Evolutionary conservation across 1,140 invertebrate genomes (phyloP).

Genomic region (Trachymyrmex septentrionalis): DNA sequence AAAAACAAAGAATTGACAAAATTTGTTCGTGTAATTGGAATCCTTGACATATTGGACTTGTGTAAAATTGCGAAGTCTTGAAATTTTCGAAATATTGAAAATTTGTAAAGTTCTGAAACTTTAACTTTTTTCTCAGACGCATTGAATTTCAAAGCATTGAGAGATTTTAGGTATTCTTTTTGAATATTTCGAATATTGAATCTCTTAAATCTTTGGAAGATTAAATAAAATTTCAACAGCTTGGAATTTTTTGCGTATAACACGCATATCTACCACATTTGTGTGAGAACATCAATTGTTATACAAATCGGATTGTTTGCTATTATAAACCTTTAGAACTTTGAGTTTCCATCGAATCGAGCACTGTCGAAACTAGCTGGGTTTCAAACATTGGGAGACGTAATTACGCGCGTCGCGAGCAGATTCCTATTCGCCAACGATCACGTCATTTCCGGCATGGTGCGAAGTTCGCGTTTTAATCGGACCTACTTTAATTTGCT

Average conservation of each 20-base stretch:
- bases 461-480: slow-evolving; percentile 41
- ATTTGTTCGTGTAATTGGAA: background rate
- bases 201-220: background rate
- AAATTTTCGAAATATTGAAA: background rate
- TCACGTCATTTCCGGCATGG: slow-evolving; percentile 34
- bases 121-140: background rate
- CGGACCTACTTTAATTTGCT: slow-evolving; percentile 57
- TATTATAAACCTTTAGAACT: slow-evolving; percentile 12
- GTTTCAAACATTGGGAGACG: slow-evolving; percentile 31
- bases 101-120: background rate
- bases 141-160: background rate
- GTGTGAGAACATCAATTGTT: background rate
- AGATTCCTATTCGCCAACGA: slow-evolving; percentile 35
- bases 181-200: background rate
- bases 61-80: background rate
- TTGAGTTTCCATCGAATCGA: background rate
- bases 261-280: too few species aligned
- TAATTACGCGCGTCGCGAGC: slow-evolving; percentile 41
- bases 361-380: background rate
- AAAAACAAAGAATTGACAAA: too few species aligned
- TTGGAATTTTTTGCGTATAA: background rate
- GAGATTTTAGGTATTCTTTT: background rate
- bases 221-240: background rate
- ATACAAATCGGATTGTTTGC: background rate
- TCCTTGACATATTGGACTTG: background rate